phyloP scores from a whole-genome alignment of 64 coral and sea anemone genomes.

The Pachyseris speciosa region DNA sequence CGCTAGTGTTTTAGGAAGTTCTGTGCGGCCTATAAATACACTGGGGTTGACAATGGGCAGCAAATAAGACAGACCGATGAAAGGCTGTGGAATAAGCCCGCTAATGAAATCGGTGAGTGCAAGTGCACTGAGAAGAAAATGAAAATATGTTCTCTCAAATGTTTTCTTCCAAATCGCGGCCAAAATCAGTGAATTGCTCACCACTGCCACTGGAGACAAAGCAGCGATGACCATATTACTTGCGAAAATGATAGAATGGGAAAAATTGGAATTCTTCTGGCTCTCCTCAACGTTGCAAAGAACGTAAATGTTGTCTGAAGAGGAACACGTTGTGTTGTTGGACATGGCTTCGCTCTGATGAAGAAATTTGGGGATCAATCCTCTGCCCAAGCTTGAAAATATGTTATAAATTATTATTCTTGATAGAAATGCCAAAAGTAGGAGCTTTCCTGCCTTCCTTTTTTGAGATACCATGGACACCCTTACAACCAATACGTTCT shows the following conservation, averaged over 20 bases:
- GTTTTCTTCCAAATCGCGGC: constrained; percentile 7
- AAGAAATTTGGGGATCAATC: too few species aligned
- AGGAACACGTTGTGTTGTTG: too few species aligned
- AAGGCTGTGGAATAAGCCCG: not conserved
- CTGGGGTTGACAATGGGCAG: not conserved
- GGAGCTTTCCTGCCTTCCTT: too few species aligned
- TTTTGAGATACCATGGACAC: too few species aligned
- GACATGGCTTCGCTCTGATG: too few species aligned
- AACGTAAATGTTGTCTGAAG: not conserved
- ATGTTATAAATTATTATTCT: too few species aligned
- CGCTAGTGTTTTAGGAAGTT: not conserved
- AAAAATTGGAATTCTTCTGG: too few species aligned
- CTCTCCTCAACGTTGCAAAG: not conserved
- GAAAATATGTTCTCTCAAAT: not conserved
- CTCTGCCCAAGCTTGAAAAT: too few species aligned
- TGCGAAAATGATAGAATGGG: not conserved
- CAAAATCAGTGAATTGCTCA: constrained; percentile 19
- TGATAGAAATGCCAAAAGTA: too few species aligned
- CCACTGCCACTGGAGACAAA: constrained; percentile 1
- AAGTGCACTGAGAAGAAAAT: not conserved
- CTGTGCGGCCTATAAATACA: accelerated
- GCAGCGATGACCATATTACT: not conserved
- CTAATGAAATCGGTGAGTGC: not conserved
- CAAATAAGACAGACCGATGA: not conserved
- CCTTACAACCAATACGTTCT: too few species aligned